Conservation (phyloP, 2,113 vertebrate genomes). For the Climacteris rufus region DNA sequence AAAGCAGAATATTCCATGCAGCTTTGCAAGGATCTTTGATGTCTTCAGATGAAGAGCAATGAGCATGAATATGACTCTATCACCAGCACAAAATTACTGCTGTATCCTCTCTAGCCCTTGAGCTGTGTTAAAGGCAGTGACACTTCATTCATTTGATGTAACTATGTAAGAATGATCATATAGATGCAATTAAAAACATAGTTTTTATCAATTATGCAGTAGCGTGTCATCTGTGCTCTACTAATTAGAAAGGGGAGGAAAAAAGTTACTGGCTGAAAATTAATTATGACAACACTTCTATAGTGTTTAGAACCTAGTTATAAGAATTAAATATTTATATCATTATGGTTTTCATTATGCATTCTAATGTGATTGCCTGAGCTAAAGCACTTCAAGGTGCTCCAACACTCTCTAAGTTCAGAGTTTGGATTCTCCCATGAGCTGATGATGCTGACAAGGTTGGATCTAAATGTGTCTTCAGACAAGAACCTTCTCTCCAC, state of each 20-base stretch:
- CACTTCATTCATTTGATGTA: slow-evolving; percentile 26
- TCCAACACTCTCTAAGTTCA: not conserved
- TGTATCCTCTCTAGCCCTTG: not conserved
- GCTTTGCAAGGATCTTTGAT: slow-evolving; percentile 11
- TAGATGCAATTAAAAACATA: slow-evolving; percentile 54
- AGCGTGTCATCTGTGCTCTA: slow-evolving; percentile 40
- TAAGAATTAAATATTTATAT: slow-evolving; percentile 68
- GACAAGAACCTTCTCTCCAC: not conserved
- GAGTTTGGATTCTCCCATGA: not conserved
- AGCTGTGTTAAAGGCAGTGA: not conserved
- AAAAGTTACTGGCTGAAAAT: slow-evolving; percentile 52
- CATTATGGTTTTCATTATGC: slow-evolving; percentile 45
- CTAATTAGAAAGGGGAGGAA: slow-evolving; percentile 68
- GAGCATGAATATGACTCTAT: not conserved
- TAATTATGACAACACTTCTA: slow-evolving; percentile 59
- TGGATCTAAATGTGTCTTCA: not conserved
- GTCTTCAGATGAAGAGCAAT: not conserved
- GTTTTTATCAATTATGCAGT: slow-evolving; percentile 66
- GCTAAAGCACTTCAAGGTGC: slow-evolving; percentile 21
- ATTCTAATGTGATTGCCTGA: slow-evolving; percentile 20
- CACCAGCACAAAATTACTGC: not conserved
- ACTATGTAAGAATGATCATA: slow-evolving; percentile 17
- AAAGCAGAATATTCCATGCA: not conserved
- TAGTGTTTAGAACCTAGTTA: slow-evolving; percentile 58
- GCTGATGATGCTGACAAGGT: not conserved